Percentiles rank a stretch among this genome's conserved stretches.
phyloP scores from a whole-genome alignment of 2,888 invertebrate genomes.

The Trachelus tabidus region DNA sequence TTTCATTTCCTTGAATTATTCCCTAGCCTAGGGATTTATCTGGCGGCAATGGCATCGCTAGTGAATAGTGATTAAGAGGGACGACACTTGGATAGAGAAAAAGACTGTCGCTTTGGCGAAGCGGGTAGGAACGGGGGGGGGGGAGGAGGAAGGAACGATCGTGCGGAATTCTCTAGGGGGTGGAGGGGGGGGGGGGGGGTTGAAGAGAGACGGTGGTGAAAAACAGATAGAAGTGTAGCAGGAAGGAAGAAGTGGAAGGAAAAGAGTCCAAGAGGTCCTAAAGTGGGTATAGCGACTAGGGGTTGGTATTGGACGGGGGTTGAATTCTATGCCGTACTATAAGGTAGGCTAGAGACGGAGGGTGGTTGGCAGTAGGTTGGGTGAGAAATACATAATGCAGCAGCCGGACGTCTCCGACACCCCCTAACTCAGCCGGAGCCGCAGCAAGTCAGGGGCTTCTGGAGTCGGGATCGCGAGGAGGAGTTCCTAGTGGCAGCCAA shows the following conservation, averaged over 20 bases:
- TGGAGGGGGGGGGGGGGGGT: conserved; percentile 6
- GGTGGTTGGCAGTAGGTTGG: conserved; percentile 37
- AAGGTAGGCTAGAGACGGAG: conserved; percentile 16
- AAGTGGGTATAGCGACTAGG: conserved; percentile 8
- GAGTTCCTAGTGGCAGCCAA: conserved; percentile 10
- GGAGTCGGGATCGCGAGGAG: conserved; percentile 16
- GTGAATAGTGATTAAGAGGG: conserved; percentile 48
- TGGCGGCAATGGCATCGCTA: conserved; percentile 22
- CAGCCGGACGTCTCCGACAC: conserved; percentile 66
- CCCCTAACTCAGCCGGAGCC: conserved; percentile 52
- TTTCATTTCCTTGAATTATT: too few relatives aligned
- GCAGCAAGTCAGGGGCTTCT: conserved; percentile 26
- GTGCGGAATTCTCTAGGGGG: conserved; percentile 10
- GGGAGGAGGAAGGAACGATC: conserved; percentile 20
- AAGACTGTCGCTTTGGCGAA: conserved; percentile 28
- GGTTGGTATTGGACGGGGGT: conserved; percentile 12
- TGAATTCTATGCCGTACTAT: conserved; percentile 7
- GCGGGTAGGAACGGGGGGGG: conserved; percentile 19
- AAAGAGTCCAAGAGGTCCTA: neutral
- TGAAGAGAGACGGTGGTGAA: conserved; percentile 12
- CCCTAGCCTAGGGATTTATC: too few relatives aligned
- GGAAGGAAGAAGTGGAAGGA: conserved; percentile 19
- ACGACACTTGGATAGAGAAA: conserved; percentile 29
- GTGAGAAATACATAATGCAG: conserved; percentile 66
- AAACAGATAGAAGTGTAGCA: conserved; percentile 26